Evolutionary conservation across 2,113 vertebrate genomes (phyloP).

Genomic region (Glaucomys volans): DNA sequence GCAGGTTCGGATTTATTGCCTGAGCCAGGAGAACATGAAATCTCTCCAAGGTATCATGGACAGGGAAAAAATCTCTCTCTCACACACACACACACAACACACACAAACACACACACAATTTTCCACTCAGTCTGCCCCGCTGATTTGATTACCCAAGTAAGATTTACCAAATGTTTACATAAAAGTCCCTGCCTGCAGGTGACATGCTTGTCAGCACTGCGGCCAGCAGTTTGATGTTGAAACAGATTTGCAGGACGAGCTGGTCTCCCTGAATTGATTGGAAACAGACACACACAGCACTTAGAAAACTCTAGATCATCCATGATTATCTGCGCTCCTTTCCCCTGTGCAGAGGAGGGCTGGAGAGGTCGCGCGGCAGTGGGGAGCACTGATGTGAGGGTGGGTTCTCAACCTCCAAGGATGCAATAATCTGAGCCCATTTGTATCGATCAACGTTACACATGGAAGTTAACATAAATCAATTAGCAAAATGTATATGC

Average conservation of each 20-base stretch:
- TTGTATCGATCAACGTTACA: background rate
- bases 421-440: background rate
- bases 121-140: background rate
- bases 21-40: slow-evolving; percentile 65
- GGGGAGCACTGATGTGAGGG: background rate
- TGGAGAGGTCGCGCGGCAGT: background rate
- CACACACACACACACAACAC: background rate
- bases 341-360: background rate
- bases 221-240: slow-evolving; percentile 26
- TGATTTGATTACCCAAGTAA: slow-evolving; percentile 46
- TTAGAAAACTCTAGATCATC: slow-evolving; percentile 59
- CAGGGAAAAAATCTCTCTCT: background rate
- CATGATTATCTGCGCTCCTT: background rate
- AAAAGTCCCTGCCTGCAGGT: slow-evolving; percentile 17
- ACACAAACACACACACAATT: background rate
- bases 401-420: slow-evolving; percentile 37
- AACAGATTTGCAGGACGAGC: slow-evolving; percentile 57
- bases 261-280: slow-evolving; percentile 39
- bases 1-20: slow-evolving; percentile 57
- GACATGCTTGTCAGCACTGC: background rate
- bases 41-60: slow-evolving; percentile 60
- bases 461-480: slow-evolving; percentile 59
- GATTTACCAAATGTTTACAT: slow-evolving; percentile 59
- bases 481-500: slow-evolving; percentile 55
- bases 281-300: background rate